These are phyloP conservation scores for Carposina sasakii DNA, from an alignment of 1,140 invertebrate genomes.

Conservation along the genomic window DNA sequence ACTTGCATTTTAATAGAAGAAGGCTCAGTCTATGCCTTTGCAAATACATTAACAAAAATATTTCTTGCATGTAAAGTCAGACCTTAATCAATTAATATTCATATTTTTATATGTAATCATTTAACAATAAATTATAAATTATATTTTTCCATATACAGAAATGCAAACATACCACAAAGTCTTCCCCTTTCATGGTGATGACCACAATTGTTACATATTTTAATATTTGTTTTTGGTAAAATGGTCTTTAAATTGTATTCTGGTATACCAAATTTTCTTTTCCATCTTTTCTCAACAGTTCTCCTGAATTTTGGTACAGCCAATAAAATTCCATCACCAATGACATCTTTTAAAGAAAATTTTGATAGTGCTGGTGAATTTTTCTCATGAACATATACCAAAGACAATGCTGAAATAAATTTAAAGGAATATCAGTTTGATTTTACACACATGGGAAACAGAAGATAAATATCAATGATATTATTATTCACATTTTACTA, in stretches of 20 bases:
- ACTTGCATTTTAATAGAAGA: no score
- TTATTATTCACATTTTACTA: no score
- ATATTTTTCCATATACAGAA: slow-evolving; percentile 10
- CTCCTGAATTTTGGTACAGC: slow-evolving; percentile 86
- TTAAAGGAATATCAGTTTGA: slow-evolving; percentile 5
- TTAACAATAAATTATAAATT: neutral
- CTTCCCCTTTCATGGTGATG: slow-evolving; percentile 82
- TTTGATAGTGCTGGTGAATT: slow-evolving; percentile 25
- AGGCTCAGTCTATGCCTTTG: no score
- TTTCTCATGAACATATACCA: slow-evolving; percentile 41
- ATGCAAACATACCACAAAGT: slow-evolving; percentile 78
- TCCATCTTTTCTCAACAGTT: slow-evolving; percentile 81
- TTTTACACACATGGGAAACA: no score
- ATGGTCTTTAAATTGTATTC: slow-evolving; percentile 79
- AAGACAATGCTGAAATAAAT: slow-evolving; percentile 44
- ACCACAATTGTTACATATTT: slow-evolving; percentile 85
- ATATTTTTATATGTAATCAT: no score
- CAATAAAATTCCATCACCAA: slow-evolving; percentile 84
- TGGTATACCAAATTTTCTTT: slow-evolving; percentile 79
- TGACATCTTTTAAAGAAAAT: slow-evolving; percentile 75
- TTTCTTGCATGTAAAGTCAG: no score
- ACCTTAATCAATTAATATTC: no score
- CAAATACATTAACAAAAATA: no score
- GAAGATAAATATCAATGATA: no score
- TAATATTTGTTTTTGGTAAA: slow-evolving; percentile 81